Conservation (phyloP, 2,113 vertebrate species). For the Sialia sialis region DNA sequence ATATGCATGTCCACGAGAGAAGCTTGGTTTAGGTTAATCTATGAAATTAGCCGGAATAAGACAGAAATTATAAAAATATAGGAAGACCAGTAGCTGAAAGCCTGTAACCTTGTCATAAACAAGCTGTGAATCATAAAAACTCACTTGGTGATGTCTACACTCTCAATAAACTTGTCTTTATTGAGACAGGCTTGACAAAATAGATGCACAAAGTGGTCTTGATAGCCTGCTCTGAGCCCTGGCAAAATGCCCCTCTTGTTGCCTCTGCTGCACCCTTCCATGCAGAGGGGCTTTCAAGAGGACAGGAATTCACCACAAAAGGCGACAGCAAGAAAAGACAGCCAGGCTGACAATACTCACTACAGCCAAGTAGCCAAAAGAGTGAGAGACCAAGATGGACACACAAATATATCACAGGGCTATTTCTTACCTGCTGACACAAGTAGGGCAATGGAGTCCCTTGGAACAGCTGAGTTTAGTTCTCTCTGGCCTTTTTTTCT, state of each 20-base stretch:
- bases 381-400: not conserved
- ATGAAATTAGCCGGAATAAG: not conserved
- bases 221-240: not conserved
- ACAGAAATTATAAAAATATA: not conserved
- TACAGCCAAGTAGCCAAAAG: not conserved
- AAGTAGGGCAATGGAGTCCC: not conserved
- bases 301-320: not conserved
- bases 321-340: not conserved
- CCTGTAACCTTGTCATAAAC: not conserved
- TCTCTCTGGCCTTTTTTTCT: not conserved
- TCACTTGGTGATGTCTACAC: not conserved
- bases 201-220: rapidly evolving
- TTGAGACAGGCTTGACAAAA: not conserved
- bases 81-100: not conserved
- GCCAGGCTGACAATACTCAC: not conserved
- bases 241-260: not conserved
- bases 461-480: not conserved
- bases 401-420: not conserved
- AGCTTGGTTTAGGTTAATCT: not conserved
- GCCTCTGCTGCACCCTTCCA: not conserved
- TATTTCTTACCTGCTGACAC: not conserved
- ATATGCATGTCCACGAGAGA: not conserved
- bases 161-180: not conserved
- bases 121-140: not conserved
- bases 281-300: not conserved